phyloP scores from a whole-genome alignment of 1,140 invertebrate species.

The Neodiprion virginianus region DNA sequence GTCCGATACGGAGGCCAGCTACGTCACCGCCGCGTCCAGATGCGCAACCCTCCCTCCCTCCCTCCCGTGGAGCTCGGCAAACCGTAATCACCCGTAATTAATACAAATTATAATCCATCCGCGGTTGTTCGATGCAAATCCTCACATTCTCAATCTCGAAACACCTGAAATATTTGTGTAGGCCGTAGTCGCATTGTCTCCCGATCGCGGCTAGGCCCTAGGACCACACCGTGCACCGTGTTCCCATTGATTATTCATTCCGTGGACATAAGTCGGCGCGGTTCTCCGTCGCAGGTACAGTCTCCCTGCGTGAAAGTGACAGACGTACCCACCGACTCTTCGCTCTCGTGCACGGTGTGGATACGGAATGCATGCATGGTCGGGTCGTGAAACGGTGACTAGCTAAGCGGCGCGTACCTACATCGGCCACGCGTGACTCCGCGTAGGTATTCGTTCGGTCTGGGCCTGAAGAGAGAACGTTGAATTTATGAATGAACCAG shows the following conservation, averaged over 20 bases:
- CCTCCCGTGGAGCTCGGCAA: no score
- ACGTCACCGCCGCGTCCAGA: no score
- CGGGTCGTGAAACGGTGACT: slow-evolving; percentile 16
- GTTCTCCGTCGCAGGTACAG: no score
- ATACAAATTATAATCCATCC: slow-evolving; percentile 19
- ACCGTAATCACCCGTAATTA: no score
- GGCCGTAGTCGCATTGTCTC: slow-evolving; percentile 24
- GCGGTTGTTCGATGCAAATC: slow-evolving; percentile 45
- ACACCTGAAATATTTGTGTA: slow-evolving; percentile 45
- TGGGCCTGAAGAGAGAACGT: background rate
- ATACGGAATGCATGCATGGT: background rate
- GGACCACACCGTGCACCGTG: slow-evolving; percentile 22
- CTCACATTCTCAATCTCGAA: slow-evolving; percentile 38
- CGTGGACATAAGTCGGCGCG: slow-evolving; percentile 26
- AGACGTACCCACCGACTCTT: slow-evolving; percentile 19
- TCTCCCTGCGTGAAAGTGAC: slow-evolving; percentile 35
- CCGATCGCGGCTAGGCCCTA: slow-evolving; percentile 15
- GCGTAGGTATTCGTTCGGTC: background rate
- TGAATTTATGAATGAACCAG: slow-evolving; percentile 34
- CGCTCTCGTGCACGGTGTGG: background rate
- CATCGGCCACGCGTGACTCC: background rate
- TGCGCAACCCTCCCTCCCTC: no score
- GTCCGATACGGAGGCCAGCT: no score
- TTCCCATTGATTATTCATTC: slow-evolving; percentile 46
- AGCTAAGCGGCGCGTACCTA: slow-evolving; percentile 10